These are phyloP conservation scores for Sinocyclocheilus grahami DNA, from an alignment of 2,113 vertebrate genomes.

Conservation along the genomic window DNA sequence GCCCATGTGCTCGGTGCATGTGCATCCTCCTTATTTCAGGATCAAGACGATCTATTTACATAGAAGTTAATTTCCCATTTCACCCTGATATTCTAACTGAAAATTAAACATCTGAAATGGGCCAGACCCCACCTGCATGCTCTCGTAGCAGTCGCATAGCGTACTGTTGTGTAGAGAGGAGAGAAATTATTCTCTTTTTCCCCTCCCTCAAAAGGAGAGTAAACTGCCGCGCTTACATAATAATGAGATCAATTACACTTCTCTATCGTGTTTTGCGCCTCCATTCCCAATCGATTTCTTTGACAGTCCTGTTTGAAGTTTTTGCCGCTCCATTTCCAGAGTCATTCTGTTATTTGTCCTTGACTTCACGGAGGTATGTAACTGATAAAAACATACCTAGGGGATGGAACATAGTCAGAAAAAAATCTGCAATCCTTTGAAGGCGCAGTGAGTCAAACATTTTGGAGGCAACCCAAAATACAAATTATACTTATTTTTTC, in stretches of 20 bases:
- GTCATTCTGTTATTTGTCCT: constrained; percentile 46
- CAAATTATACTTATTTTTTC: neutral
- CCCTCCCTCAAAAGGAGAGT: constrained; percentile 31
- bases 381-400: constrained; percentile 28
- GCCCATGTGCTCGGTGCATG: neutral
- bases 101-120: neutral
- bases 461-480: constrained; percentile 27
- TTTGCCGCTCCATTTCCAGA: constrained; percentile 7
- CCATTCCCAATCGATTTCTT: constrained; percentile 43
- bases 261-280: constrained; percentile 31
- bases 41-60: constrained; percentile 37
- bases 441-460: neutral
- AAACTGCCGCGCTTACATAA: constrained; percentile 39
- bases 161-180: neutral
- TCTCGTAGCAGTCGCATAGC: neutral
- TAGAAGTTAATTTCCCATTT: constrained; percentile 20
- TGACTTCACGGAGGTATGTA: constrained; percentile 34
- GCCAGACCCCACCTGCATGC: constrained; percentile 1
- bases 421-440: constrained; percentile 28
- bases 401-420: constrained; percentile 22
- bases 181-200: constrained; percentile 38
- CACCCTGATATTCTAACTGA: neutral
- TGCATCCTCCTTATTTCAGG: constrained; percentile 11
- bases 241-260: constrained; percentile 53
- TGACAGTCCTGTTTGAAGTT: constrained; percentile 47